Base-by-base conservation (phyloP, 37 sponge, comb jelly and placozoan genomes). In the Ianthella basta region DNA sequence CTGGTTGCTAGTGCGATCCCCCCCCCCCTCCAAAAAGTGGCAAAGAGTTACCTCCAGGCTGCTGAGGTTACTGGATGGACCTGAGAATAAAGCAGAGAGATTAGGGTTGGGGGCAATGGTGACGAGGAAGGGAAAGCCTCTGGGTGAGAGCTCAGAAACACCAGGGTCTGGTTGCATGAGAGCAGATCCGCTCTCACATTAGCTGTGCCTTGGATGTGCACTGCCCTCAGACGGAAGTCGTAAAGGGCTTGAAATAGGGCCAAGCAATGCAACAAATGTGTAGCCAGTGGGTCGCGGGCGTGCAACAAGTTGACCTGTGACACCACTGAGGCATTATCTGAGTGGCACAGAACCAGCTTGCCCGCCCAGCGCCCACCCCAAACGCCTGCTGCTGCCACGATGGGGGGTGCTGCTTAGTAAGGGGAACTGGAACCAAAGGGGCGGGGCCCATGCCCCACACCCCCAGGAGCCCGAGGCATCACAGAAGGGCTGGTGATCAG, bases 391-490 rank as follows among this genome's bases (percentile, higher is more conserved):
- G 86, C 85, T 23, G 78, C 20, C 39, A 87, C 44, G 12, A 87
- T 70, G 19, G 87, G 16, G 27, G 38, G 67, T 13, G 25, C 35
- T 5, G 20, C 27, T 18, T 20, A 54, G 56, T 88, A 88, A 91
- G 29, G 63, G 80, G 59, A 63, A 8, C 57, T 91, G 88, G 60
- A 91, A 69, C 92, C 88, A 91, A 3, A 20, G 35, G 3, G 30
- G 65, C 14, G 34, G 61, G 19, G 24, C 25, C 73, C 83, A 84
- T 0, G 92, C 92, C 1, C 87, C 87, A 30, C 91, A 90, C 8
- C 87, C 86, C 84, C 81, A 87, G 30, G 59, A 38, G 8, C 92
- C 92, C 21, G 85, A 87, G 16, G 88, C 88, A 35, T 91, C 88
- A 12, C 41, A 41, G 39, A 54, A 33, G 27, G 80, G 29, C 25